phyloP scores from a whole-genome alignment of 2,888 invertebrate species.

The Mimachlamys varia region DNA sequence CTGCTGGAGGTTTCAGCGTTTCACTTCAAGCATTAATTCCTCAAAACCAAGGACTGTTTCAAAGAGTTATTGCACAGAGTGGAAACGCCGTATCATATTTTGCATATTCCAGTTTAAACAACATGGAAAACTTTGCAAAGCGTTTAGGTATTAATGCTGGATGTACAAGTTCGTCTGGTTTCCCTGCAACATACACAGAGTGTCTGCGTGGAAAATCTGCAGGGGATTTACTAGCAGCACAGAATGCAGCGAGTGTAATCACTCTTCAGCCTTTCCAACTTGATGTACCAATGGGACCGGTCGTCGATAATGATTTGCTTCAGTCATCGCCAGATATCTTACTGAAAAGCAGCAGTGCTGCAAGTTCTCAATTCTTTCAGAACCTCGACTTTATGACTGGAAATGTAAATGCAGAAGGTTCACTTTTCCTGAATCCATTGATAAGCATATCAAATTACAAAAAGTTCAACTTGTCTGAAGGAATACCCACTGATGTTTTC shows the following conservation, averaged over 20 bases:
- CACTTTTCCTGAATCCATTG: neutral
- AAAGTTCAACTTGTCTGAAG: neutral
- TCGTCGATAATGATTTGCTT: neutral
- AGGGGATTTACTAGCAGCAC: neutral
- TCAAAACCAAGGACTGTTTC: neutral
- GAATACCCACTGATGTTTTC: neutral
- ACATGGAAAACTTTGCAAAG: neutral
- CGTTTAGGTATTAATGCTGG: neutral
- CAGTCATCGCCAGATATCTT: neutral
- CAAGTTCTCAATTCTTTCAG: neutral
- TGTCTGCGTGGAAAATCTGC: neutral
- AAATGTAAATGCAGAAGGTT: conserved; percentile 1
- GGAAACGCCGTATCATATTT: neutral
- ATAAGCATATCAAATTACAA: neutral
- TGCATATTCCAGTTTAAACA: neutral
- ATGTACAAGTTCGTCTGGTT: neutral
- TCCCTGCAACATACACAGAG: neutral
- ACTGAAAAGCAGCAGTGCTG: neutral
- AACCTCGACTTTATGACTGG: conserved; percentile 1
- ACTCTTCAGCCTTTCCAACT: neutral
- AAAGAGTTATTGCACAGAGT: conserved; percentile 11
- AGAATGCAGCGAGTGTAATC: neutral
- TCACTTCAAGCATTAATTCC: neutral
- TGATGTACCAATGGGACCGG: neutral
- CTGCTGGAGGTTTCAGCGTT: conserved; percentile 10